A percentile compares a stretch with the other conserved stretches of the same genome.
These are phyloP conservation scores for Penaeus monodon DNA, from an alignment of 2,888 invertebrate species.

Conservation along the genomic window DNA sequence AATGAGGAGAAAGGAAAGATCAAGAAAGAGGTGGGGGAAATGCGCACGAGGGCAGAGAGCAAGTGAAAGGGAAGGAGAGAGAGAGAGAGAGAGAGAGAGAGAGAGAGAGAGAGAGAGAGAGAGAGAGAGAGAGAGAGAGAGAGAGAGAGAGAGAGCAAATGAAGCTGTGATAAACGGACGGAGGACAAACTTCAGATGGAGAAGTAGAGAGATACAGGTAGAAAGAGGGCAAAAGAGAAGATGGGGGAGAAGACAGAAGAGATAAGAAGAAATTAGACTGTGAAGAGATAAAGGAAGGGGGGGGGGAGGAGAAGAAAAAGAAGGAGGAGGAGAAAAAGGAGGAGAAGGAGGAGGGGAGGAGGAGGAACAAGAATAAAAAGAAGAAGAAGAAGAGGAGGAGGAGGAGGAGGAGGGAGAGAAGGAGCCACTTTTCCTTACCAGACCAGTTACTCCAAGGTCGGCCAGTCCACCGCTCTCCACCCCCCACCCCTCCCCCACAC, in stretches of 20 bases:
- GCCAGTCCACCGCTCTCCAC: constrained; percentile 18
- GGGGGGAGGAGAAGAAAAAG: background rate
- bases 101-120: background rate
- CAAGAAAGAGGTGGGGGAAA: background rate
- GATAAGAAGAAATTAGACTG: too few relatives aligned
- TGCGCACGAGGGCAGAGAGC: background rate
- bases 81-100: background rate
- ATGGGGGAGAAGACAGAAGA: too few relatives aligned
- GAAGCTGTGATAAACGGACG: background rate
- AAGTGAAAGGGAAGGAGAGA: background rate
- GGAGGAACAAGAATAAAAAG: background rate
- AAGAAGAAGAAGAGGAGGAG: constrained; percentile 14
- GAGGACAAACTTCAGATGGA: too few relatives aligned
- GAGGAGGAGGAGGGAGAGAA: constrained; percentile 2
- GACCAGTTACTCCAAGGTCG: constrained; percentile 42
- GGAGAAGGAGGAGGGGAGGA: constrained; percentile 2
- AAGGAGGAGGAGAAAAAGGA: background rate
- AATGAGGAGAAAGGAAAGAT: background rate
- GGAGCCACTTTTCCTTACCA: constrained; percentile 29
- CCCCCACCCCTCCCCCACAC: constrained; percentile 13
- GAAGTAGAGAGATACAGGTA: background rate
- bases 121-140: background rate
- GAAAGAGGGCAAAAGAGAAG: too few relatives aligned
- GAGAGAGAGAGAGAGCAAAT: background rate
- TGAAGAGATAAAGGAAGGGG: background rate